Base-by-base conservation (phyloP, 2,113 vertebrate genomes). In the Elaphurus davidianus region DNA sequence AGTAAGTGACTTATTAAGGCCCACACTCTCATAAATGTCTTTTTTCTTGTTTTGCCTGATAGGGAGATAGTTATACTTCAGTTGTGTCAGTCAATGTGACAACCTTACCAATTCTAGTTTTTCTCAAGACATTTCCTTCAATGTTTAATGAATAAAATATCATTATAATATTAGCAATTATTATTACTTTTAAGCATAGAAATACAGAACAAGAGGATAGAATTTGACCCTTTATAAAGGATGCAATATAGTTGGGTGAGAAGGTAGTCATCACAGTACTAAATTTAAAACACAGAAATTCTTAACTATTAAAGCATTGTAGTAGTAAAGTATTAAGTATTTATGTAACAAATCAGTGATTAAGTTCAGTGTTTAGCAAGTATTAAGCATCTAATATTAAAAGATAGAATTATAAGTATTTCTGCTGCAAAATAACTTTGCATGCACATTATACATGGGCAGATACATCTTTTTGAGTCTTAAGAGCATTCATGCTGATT, bases 211-310 rank as follows among this genome's bases (percentile, higher is more conserved):
- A n/a, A 28, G 84, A 43, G 3, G 7, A 25, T 71, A 81, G 33
- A 74, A 33, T 87, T 92, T 60, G 36, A 1, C 1, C 30, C 2
- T 82, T 92, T 87, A 36, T 67, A 95, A 97, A 76, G 5, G 5
- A 62, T 74, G 30, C 28, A 54, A 6, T 30, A 30, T 11, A 50
- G 50, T 17, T 90, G 5, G 0, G 14, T 23, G 7, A 71, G 4
- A 76, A 40, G 14, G 2, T 47, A 62, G 4, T 90, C 17, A 28
- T 27, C 43, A 40, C 12, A 15, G 13, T 45, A 33, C 45, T 36
- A 57, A 87, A n/a, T 30, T 96, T 94, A 94, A 95, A 95, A 93
- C 78, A n/a, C 27, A 94, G 52, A 81, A 1, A 19, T 94, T 78
- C 19, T 43, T 40, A 94, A 52, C 21, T 91, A n/a, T 47, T 27